Evolutionary conservation across 2,113 vertebrate genomes (phyloP), one percentile per base, ranked within the genome.

Genomic region (Aegotheles bennettii): DNA sequence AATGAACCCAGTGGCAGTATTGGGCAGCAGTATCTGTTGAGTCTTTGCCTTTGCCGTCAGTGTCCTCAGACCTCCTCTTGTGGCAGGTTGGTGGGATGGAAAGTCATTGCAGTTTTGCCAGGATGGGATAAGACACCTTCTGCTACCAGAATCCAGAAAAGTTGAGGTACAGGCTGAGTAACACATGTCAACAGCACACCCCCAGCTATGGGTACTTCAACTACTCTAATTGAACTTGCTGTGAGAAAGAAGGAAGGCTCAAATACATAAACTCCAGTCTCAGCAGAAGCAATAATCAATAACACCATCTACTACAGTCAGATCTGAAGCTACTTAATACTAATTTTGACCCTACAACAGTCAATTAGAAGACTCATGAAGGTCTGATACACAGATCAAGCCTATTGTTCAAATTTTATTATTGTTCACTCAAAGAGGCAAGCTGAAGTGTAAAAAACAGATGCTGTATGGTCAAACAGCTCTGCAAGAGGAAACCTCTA

Each of bases 191-290:
- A 40, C 60, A 78, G 28, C 26, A 35, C 0, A 0, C 21, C 9
- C 7, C 40, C 69, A 74, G 40, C n/a, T 51, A 29, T 0, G 0
- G n/a, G 6, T 60, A 20, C 31, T 36, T 40, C 8, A 51, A 28
- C 28, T 18, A 50, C 48, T 21, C 2, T 50, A 13, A 29, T 57
- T 33, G 47, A 68, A 56, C 29, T 45, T 61, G 35, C 35, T 60
- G 35, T 28, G 51, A 6, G 53, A 38, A 50, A 75, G 63, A 36
- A 36, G 10, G 11, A 54, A 61, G 35, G 29, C 47, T 80, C 26
- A 38, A 75, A 69, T 28, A 31, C 10, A 23, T 14, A 50, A 84
- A n/a, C 33, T 40, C 38, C 38, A n/a, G 26, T 16, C n/a, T 70
- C 29, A 12, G 43, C 31, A 59, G 67, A 64, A 17, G 50, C 13